phyloP scores from a whole-genome alignment of 2,888 invertebrate genomes.

The Catocala fraxini region DNA sequence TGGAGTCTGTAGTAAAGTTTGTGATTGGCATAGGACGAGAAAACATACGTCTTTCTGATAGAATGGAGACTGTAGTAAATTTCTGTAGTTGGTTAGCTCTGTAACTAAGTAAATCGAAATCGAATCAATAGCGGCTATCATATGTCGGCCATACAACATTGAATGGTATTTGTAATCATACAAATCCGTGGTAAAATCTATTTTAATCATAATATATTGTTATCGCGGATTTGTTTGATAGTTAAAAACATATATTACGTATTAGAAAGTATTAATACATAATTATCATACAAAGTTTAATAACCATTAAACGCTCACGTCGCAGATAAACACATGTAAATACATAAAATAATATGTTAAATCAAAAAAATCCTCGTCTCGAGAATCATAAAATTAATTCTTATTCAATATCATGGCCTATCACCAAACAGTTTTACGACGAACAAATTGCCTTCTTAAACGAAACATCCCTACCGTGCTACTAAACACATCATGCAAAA shows the following conservation, averaged over 20 bases:
- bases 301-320: conserved; percentile 8
- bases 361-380: conserved; percentile 11
- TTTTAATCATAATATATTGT: too few relatives aligned
- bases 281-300: conserved; percentile 20
- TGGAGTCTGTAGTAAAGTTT: too few relatives aligned
- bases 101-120: too few relatives aligned
- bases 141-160: too few relatives aligned
- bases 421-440: conserved; percentile 44
- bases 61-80: too few relatives aligned
- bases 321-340: conserved; percentile 10
- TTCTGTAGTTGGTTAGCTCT: too few relatives aligned
- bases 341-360: conserved; percentile 21
- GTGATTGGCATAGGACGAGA: too few relatives aligned
- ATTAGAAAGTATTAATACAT: conserved; percentile 36
- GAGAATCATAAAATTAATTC: conserved; percentile 20
- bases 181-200: too few relatives aligned
- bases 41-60: too few relatives aligned
- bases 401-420: conserved; percentile 23
- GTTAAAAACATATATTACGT: conserved; percentile 4
- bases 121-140: too few relatives aligned
- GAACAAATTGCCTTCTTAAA: conserved; percentile 47
- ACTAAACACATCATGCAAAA: conserved; percentile 58
- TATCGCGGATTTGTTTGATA: not conserved
- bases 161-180: too few relatives aligned
- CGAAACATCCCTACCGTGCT: conserved; percentile 52